Evolutionary conservation across 2,888 invertebrate genomes (phyloP).

Genomic region (Stomorhina lunata): DNA sequence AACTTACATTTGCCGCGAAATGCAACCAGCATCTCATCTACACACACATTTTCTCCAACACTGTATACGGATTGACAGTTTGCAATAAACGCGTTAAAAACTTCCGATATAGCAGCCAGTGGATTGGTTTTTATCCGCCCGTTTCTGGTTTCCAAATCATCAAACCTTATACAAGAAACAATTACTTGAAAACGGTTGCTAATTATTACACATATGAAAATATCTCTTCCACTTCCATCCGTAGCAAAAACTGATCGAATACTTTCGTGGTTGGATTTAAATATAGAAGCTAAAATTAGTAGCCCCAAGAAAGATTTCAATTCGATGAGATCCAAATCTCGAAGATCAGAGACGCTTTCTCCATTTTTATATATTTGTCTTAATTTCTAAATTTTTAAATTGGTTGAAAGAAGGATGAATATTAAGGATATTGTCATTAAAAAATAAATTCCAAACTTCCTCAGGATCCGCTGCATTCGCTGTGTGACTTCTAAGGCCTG

Average conservation of each 20-base stretch:
- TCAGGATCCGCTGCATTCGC: background rate
- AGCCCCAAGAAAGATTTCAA: slow-evolving; percentile 56
- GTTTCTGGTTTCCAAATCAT: slow-evolving; percentile 2
- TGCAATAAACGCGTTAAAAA: slow-evolving; percentile 62
- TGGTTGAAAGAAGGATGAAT: slow-evolving; percentile 70
- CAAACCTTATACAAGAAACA: slow-evolving; percentile 58
- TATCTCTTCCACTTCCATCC: slow-evolving; percentile 60
- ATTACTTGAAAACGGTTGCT: slow-evolving; percentile 57
- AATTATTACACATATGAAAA: slow-evolving; percentile 58
- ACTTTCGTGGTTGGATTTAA: slow-evolving; percentile 54
- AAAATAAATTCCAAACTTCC: background rate
- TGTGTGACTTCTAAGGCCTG: background rate
- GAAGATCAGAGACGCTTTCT: background rate
- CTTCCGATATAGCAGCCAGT: slow-evolving; percentile 57
- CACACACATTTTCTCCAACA: slow-evolving; percentile 54
- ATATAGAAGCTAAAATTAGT: slow-evolving; percentile 38
- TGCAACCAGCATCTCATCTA: slow-evolving; percentile 63
- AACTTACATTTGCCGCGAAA: slow-evolving; percentile 62
- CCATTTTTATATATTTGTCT: background rate
- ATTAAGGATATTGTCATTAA: slow-evolving; percentile 10
- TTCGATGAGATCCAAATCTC: slow-evolving; percentile 47
- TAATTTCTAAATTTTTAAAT: slow-evolving; percentile 57
- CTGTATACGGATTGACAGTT: slow-evolving; percentile 59
- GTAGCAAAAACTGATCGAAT: slow-evolving; percentile 51
- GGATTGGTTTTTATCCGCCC: slow-evolving; percentile 52